Percentiles rank a stretch among this genome's conserved stretches.
phyloP scores from a whole-genome alignment of 1,140 invertebrate genomes.

The Eumeta japonica region DNA sequence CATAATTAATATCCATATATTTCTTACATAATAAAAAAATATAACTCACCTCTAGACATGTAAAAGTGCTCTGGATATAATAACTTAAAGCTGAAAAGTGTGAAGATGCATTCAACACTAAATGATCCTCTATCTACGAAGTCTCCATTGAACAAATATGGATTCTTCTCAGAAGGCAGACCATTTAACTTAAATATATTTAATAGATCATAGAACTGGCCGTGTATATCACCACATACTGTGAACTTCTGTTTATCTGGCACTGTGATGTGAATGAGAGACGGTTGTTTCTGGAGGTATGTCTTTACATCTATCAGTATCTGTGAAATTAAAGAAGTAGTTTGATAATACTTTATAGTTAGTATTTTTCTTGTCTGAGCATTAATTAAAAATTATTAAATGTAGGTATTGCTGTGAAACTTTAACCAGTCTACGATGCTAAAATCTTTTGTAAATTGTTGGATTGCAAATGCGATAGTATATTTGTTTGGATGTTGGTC shows the following conservation, averaged over 20 bases:
- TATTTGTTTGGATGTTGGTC: too few relatives aligned
- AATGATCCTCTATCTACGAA: conserved; percentile 99
- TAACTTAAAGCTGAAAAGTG: conserved; percentile 95
- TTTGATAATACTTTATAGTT: too few relatives aligned
- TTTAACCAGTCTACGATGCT: too few relatives aligned
- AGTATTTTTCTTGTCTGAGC: too few relatives aligned
- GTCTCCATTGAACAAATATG: conserved; percentile 98
- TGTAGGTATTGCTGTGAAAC: too few relatives aligned
- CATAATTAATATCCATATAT: too few relatives aligned
- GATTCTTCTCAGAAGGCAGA: conserved; percentile 90
- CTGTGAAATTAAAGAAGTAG: too few relatives aligned
- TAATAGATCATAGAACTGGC: conserved; percentile 97
- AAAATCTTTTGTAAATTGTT: too few relatives aligned
- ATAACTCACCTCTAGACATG: conserved; percentile 86
- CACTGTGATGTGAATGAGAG: conserved; percentile 87
- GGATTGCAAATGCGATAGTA: too few relatives aligned
- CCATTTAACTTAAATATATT: conserved; percentile 98
- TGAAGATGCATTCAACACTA: conserved; percentile 98
- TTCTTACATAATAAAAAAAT: conserved; percentile 5
- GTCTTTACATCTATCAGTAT: conserved; percentile 90
- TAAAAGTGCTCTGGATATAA: conserved; percentile 97
- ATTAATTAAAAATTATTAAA: too few relatives aligned
- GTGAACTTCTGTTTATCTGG: conserved; percentile 92
- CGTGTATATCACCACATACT: conserved; percentile 99
- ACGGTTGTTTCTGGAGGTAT: conserved; percentile 81